Evolutionary conservation across 37 sponge, comb jelly and placozoan genomes (phyloP), one percentile per base, ranked within the genome.

Genomic region (Tethya wilhelma): DNA sequence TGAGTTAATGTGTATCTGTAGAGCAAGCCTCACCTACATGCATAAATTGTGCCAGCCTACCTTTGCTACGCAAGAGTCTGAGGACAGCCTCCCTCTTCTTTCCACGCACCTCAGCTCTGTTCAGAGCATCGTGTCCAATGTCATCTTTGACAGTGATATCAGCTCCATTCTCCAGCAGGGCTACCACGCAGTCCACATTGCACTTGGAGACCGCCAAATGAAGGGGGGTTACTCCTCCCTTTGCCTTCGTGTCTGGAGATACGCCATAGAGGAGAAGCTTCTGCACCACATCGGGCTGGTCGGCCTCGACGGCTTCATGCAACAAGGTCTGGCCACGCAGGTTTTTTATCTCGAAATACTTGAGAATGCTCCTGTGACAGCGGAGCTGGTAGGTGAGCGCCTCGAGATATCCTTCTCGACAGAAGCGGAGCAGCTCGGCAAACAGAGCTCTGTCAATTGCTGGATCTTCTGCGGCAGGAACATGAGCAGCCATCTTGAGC

Each of bases 251-350:
- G 49, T 93, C 77, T n/a, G 93, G 82, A 38, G 72, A 30, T 20
- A 88, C 75, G 0, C 86, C 86, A 44, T 88, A 57, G 32, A 82
- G 64, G 9, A 93, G 81, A 30, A 93, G 44, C 75, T 74, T 22
- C 64, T 93, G 93, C 34, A 93, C 86, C 12, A 81, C 45, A 32
- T 93, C 93, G 1, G 79, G 65, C 32, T 88, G 81, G 46, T 88
- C 93, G 3, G 73, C 74, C 36, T 93, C 93, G 4, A 84, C 89
- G 0, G 93, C 93, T 85, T 93, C 93, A 56, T 93, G 93, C 45
- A 93, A 42, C 0, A 84, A 73, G 3, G 93, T 93, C 64, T 72
- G 46, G 4, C 93, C 89, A 25, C 71, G 53, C 38, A 38, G 84
- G 7, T 31, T 71, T 25, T 59, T 33, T 23, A 53, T 39, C 6